Evolutionary conservation across 2,113 vertebrate species (phyloP).

Genomic region (Hipposideros armiger): DNA sequence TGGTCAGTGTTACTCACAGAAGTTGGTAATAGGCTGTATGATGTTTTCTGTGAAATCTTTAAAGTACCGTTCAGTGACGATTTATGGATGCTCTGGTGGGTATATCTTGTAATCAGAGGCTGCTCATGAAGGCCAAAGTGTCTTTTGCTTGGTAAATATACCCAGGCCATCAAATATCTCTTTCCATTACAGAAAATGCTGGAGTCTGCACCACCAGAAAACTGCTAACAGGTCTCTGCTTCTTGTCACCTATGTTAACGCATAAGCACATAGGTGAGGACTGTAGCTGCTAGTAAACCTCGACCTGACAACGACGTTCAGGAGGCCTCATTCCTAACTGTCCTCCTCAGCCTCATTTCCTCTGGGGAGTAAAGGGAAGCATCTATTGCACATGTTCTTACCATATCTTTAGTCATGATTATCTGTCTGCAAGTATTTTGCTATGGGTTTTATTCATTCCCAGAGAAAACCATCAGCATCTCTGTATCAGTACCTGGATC

Average conservation of each 20-base stretch:
- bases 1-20: not conserved
- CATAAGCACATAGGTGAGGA: not conserved
- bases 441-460: not conserved
- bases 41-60: slow-evolving; percentile 18
- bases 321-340: not conserved
- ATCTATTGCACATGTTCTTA: not conserved
- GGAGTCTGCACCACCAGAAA: not conserved
- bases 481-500: not conserved
- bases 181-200: not conserved
- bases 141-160: slow-evolving; percentile 45
- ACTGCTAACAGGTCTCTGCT: not conserved
- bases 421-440: not conserved
- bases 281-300: not conserved
- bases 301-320: not conserved
- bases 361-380: not conserved
- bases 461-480: not conserved
- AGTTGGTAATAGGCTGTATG: not conserved
- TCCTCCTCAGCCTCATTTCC: not conserved
- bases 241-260: not conserved
- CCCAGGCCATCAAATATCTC: not conserved
- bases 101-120: not conserved
- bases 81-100: not conserved
- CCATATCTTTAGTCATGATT: not conserved
- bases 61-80: not conserved
- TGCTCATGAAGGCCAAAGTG: not conserved